Conservation (phyloP, 2,113 vertebrate genomes). For the Danionella cerebrum region DNA sequence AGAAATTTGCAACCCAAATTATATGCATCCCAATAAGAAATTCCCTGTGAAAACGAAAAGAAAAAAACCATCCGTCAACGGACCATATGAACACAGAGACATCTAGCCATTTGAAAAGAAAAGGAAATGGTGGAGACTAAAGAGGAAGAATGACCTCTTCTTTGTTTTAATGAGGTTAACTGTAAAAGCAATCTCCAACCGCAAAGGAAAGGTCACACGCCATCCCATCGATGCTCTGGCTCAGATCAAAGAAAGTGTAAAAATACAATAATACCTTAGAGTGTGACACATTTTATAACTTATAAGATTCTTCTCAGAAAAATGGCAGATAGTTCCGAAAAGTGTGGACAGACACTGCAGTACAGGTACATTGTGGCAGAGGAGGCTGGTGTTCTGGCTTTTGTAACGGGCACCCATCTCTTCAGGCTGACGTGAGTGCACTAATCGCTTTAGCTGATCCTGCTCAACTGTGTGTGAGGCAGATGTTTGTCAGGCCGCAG, state of each 20-base stretch:
- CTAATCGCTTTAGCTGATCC: slow-evolving; percentile 64
- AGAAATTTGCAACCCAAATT: too few relatives aligned
- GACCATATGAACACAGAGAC: too few relatives aligned
- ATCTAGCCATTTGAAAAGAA: too few relatives aligned
- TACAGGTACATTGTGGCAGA: slow-evolving; percentile 40
- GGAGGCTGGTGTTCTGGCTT: slow-evolving; percentile 32
- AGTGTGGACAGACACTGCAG: neutral
- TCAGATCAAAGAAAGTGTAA: slow-evolving; percentile 27
- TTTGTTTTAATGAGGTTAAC: slow-evolving; percentile 41
- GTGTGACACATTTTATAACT: slow-evolving; percentile 31
- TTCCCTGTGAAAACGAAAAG: too few relatives aligned
- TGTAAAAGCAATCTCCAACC: slow-evolving; percentile 32
- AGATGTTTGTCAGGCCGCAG: slow-evolving; percentile 57
- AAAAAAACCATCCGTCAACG: too few relatives aligned
- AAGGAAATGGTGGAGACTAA: neutral
- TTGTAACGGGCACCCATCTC: slow-evolving; percentile 33
- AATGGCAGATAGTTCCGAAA: too few relatives aligned
- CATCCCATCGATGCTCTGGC: slow-evolving; percentile 12
- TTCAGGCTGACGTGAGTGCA: slow-evolving; percentile 53
- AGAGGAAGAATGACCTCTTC: slow-evolving; percentile 34
- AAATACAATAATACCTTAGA: slow-evolving; percentile 25
- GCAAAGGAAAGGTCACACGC: slow-evolving; percentile 18
- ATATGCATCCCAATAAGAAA: too few relatives aligned
- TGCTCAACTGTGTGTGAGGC: slow-evolving; percentile 46
- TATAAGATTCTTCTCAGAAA: slow-evolving; percentile 21